A percentile compares a stretch with the other conserved stretches of the same genome.
Evolutionary conservation across 2,888 invertebrate genomes (phyloP).

Genomic region (Metacarcinus magister): DNA sequence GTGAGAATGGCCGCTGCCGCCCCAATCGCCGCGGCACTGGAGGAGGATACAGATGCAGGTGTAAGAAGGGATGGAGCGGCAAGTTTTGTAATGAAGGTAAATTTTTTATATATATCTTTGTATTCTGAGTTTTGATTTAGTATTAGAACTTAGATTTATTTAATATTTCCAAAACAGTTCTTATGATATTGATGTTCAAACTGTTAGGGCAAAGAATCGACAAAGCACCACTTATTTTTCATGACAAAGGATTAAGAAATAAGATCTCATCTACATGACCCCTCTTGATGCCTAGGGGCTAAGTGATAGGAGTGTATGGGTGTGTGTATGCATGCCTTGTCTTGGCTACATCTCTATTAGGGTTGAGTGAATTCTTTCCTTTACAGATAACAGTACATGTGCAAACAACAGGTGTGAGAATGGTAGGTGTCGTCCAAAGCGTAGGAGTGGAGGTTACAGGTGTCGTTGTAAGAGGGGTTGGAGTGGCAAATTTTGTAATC

Average conservation of each 20-base stretch:
- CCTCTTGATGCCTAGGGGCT: too few relatives aligned
- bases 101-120: neutral
- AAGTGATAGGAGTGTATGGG: too few relatives aligned
- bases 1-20: slow-evolving; percentile 93
- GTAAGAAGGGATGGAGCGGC: slow-evolving; percentile 94
- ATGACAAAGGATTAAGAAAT: neutral
- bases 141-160: too few relatives aligned
- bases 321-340: too few relatives aligned
- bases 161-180: neutral
- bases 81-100: slow-evolving; percentile 93
- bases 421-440: slow-evolving; percentile 92
- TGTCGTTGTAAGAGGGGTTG: slow-evolving; percentile 96
- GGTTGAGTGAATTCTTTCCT: neutral
- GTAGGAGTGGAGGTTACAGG: slow-evolving; percentile 89
- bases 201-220: neutral
- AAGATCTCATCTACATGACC: too few relatives aligned
- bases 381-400: slow-evolving; percentile 74
- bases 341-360: too few relatives aligned
- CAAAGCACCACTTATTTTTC: neutral
- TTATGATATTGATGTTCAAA: too few relatives aligned
- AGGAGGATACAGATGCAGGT: slow-evolving; percentile 92
- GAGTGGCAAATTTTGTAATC: slow-evolving; percentile 95
- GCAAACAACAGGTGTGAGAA: slow-evolving; percentile 88
- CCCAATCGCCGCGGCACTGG: slow-evolving; percentile 87
- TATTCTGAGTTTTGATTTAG: neutral